These are phyloP conservation scores for Epinephelus moara DNA, from an alignment of 2,113 vertebrate species.

Conservation along the genomic window DNA sequence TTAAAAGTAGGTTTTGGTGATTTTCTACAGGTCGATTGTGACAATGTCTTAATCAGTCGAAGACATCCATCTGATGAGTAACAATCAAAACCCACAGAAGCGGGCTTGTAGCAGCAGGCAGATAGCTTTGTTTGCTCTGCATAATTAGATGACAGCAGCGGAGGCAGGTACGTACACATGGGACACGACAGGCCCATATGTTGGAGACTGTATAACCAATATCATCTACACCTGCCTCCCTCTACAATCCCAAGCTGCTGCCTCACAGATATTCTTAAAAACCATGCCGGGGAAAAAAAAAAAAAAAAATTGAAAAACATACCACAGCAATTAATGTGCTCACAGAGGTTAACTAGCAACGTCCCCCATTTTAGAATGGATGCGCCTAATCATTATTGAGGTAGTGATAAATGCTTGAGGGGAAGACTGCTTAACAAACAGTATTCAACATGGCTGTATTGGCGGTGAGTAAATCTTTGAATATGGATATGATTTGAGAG, in stretches of 20 bases:
- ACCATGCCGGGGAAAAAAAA: constrained; percentile 55
- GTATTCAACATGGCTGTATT: constrained; percentile 45
- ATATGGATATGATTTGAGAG: constrained; percentile 66
- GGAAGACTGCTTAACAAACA: constrained; percentile 55
- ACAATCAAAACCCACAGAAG: constrained; percentile 79
- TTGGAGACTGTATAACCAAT: constrained; percentile 81
- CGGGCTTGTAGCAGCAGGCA: constrained; percentile 77
- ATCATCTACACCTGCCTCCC: constrained; percentile 78
- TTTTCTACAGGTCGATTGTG: constrained; percentile 64
- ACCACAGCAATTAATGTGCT: constrained; percentile 62
- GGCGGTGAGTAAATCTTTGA: constrained; percentile 67
- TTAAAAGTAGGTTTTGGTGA: constrained; percentile 47
- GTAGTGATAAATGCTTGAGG: constrained; percentile 66
- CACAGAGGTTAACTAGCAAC: constrained; percentile 71
- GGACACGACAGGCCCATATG: constrained; percentile 83
- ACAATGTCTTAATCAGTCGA: constrained; percentile 75
- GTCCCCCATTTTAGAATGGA: constrained; percentile 63
- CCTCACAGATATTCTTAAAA: constrained; percentile 57
- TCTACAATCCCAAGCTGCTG: constrained; percentile 67
- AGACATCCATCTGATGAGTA: constrained; percentile 70
- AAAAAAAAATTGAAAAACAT: constrained; percentile 57
- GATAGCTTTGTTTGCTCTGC: constrained; percentile 84
- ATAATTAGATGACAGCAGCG: constrained; percentile 84
- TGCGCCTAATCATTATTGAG: constrained; percentile 68
- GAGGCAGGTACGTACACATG: constrained; percentile 84